These are phyloP conservation scores for Numenius arquata DNA, from an alignment of 2,113 vertebrate species.

Conservation along the genomic window DNA sequence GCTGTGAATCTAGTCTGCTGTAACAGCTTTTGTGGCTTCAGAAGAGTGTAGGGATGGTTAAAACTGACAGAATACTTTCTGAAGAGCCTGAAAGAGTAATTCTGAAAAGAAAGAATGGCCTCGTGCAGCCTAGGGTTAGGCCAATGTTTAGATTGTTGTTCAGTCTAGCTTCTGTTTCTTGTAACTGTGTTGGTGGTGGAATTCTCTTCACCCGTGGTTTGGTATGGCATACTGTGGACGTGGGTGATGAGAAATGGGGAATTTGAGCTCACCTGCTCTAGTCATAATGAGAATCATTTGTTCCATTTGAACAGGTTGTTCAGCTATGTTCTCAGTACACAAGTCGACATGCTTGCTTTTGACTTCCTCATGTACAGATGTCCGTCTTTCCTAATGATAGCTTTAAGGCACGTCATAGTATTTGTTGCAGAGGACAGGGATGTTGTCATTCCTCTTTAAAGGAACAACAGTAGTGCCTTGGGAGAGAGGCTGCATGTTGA, in stretches of 20 bases:
- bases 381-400: not conserved
- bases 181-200: not conserved
- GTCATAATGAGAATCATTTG: not conserved
- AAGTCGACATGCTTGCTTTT: not conserved
- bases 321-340: not conserved
- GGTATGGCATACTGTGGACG: not conserved
- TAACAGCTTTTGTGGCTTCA: not conserved
- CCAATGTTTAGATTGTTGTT: not conserved
- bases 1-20: not conserved
- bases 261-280: not conserved
- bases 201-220: not conserved
- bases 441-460: not conserved
- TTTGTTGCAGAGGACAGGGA: not conserved
- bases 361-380: not conserved
- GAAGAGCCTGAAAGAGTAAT: not conserved
- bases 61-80: not conserved
- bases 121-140: not conserved
- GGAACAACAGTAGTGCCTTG: not conserved
- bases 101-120: not conserved
- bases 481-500: not conserved
- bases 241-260: not conserved
- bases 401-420: not conserved
- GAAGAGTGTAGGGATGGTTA: not conserved
- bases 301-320: not conserved
- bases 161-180: not conserved